Evolutionary conservation across 92 coral and sea anemone species (phyloP), one percentile per base, ranked within the genome.

Genomic region (Hydrozoanthus gracilis): DNA sequence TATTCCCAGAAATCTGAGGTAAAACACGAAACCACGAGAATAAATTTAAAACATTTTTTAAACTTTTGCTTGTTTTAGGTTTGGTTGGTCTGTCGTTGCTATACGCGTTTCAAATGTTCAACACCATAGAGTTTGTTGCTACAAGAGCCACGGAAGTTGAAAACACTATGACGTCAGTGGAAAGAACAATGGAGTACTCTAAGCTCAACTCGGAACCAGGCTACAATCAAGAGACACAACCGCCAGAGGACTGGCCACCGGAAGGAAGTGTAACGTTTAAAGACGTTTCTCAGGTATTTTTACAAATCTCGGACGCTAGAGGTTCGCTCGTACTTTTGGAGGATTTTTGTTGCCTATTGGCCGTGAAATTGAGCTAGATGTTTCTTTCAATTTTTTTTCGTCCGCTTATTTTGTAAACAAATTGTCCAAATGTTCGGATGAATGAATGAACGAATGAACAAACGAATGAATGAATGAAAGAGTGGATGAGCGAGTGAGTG

Each of bases 161-260:
- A 54, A 77, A 55, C 51, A 77, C 64, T 54, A 77, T 77, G 82
- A 77, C 82, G 82, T 77, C 82, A 77, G 82, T 77, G 5, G 82
- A 77, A 56, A 77, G 82, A 77, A 54, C 68, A 54, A 77, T 77
- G 2, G 82, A 77, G 55, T 77, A 77, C 39, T 51, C 82, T 8
- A 52, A 55, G 50, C 13, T 77, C 4, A 49, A 76, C 39, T 76
- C 82, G 20, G 82, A 76, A 56, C 82, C 82, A 51, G 82, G 82
- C 67, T 76, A 76, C 48, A 76, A 20, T 9, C 82, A 52, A 39
- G 8, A 51, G 35, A 54, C 62, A 11, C 66, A 76, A 52, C 47
- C 82, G 5, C 82, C 82, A 0, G 47, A 27, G 3, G 82, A 39
- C 66, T 76, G 82, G 82, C 82, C 82, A 6, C 82, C 52, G 44